These are phyloP conservation scores for Myopa tessellatipennis DNA, from an alignment of 2,888 invertebrate genomes.

Conservation along the genomic window DNA sequence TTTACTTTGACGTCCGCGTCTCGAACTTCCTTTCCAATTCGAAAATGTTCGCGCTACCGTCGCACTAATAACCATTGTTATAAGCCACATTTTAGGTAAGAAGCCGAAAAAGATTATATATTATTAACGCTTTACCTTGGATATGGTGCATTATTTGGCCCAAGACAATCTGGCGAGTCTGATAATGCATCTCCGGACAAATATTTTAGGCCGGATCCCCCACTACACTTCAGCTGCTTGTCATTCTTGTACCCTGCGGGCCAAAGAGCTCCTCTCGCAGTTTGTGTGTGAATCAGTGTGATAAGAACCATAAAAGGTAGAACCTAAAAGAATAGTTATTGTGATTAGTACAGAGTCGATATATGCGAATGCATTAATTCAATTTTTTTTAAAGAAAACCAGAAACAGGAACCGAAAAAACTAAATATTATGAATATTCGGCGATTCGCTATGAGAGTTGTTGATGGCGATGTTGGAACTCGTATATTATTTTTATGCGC, in stretches of 20 bases:
- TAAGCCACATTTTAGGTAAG: not conserved
- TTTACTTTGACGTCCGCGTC: slow-evolving; percentile 76
- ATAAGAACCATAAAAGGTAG: slow-evolving; percentile 57
- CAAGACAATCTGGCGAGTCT: slow-evolving; percentile 81
- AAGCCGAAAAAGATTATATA: not conserved
- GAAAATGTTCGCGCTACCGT: slow-evolving; percentile 80
- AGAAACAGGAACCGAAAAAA: too few species aligned
- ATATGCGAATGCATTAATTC: not conserved
- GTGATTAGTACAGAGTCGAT: slow-evolving; percentile 3
- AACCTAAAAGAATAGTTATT: slow-evolving; percentile 52
- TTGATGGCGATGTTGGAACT: too few species aligned
- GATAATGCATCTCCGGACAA: slow-evolving; percentile 88
- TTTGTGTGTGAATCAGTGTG: slow-evolving; percentile 50
- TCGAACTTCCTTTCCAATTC: slow-evolving; percentile 75
- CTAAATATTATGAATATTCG: too few species aligned
- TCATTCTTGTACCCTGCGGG: slow-evolving; percentile 57
- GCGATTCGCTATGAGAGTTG: too few species aligned
- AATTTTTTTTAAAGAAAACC: too few species aligned
- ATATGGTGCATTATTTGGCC: slow-evolving; percentile 86
- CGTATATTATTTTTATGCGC: too few species aligned
- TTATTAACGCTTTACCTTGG: slow-evolving; percentile 74
- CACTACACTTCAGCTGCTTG: slow-evolving; percentile 68
- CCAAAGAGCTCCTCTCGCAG: slow-evolving; percentile 63
- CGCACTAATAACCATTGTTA: slow-evolving; percentile 70
- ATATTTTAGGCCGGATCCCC: slow-evolving; percentile 80